Conservation (phyloP, 1,140 invertebrate species). For the Anoplolepis gracilipes region DNA sequence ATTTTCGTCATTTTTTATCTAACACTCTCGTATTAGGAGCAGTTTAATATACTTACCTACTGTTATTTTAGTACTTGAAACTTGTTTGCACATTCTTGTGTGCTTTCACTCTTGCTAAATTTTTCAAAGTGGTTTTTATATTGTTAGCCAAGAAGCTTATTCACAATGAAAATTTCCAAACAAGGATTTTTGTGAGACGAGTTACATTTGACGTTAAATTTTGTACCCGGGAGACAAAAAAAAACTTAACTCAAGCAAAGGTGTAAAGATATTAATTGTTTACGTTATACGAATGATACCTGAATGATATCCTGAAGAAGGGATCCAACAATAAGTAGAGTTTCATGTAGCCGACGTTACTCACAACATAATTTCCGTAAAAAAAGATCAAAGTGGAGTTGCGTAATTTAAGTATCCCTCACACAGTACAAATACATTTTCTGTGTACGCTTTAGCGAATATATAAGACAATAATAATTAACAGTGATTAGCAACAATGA, state of each 20-base stretch:
- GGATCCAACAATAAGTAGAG: not conserved
- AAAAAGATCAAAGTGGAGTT: constrained; percentile 4
- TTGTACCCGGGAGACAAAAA: not conserved
- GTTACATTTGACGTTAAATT: not conserved
- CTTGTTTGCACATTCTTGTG: not conserved
- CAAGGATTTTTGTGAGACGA: not conserved
- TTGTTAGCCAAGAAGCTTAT: not conserved
- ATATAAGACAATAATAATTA: not conserved
- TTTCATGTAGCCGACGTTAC: not conserved
- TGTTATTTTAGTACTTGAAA: too few species aligned
- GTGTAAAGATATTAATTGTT: not conserved
- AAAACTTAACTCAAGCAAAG: constrained; percentile 7
- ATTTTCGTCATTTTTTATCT: too few species aligned
- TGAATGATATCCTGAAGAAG: not conserved
- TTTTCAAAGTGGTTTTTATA: not conserved
- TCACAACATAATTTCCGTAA: constrained; percentile 15
- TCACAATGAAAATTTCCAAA: not conserved
- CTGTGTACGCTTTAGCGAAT: not conserved
- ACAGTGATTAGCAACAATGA: not conserved
- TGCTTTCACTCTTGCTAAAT: not conserved
- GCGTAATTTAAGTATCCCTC: not conserved
- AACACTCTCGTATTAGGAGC: too few species aligned
- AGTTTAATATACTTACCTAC: too few species aligned
- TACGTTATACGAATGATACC: not conserved
- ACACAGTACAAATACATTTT: not conserved